Base-by-base conservation (phyloP, 2,888 invertebrate genomes). In the Emesis russula region DNA sequence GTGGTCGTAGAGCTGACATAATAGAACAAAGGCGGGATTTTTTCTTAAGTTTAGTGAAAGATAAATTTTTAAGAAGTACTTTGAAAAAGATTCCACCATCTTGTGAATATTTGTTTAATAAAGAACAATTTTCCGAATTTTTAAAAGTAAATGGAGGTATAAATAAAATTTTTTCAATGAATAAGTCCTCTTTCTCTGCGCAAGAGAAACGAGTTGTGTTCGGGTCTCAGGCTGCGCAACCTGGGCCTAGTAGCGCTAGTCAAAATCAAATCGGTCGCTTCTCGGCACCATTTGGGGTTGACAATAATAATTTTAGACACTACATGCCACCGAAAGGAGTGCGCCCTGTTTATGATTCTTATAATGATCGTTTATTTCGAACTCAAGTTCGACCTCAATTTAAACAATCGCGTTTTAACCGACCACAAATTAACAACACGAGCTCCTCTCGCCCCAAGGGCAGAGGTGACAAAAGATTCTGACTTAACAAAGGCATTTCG, bases 181-280 rank as follows among this genome's bases (percentile, higher is more conserved):
- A 38, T 38, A 68, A 68, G 31, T 25, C 33, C 18, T 68, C 70
- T 15, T 70, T 70, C 70, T 70, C 70, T 70, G 70, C 70, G 70
- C 70, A 70, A 70, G 70, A 70, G 70, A 70, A 15, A 31, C 18
- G 70, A 70, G 7, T 70, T 70, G 15, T 70, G 33, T 70, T 33
- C 3, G 70, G 70, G 33, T 33, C 33, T 31, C 70, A 70, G 33
- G 70, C 33, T 70, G 70, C 70, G 70, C 70, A 70, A 70, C 70
- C 70, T 70, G 33, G 70, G 3, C 70, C 70, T 33, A 70, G 70
- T 70, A 31, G 15, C 25, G 31, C 15, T 36, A 44, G 3, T 44
- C 44, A 44, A 44, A 70, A 70, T 70, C 70, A 70, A 70, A 70
- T 25, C 70, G 11, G 70, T 70, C 70, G 70, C 70, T 58, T 2